Base-by-base conservation (phyloP, 1,140 invertebrate species). In the Chironomus tepperi region DNA sequence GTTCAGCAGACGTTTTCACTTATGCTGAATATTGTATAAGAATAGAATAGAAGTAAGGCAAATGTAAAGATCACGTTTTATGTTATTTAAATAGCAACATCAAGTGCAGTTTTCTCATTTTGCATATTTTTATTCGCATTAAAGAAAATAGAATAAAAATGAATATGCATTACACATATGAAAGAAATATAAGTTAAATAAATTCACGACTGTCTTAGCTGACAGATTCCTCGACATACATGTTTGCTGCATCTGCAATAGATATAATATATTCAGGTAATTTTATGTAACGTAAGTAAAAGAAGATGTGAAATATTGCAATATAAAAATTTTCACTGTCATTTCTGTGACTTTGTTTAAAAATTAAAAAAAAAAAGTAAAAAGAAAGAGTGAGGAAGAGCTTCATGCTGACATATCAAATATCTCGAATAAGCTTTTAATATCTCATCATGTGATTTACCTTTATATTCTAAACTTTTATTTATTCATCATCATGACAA, bases 121-220 rank as follows among this genome's bases (percentile, higher is more conserved):
- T 57, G 12, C 47, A 57, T 57, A 12, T n/a, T 12, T 57, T 15
- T n/a, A 57, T 57, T n/a, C 47, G n/a, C 47, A n/a, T 15, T 57
- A 57, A 2, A 34, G 24, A 34, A 34, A 5, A 34, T 34, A 34
- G 24, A 34, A n/a, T n/a, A n/a, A 34, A 34, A 34, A 34, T 34
- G 24, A 34, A 34, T 34, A 34, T 34, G n/a, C 47, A n/a, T 15
- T 57, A 57, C 1, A 47, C 43, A 57, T 57, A 57, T 57, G n/a
- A 15, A 57, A 57, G 47, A 12, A 57, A 57, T 57, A 57, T 57
- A 57, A 57, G 47, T 57, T 57, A 57, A 57, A 57, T 57, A 57
- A 57, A 57, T 57, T 57, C 47, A 57, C 47, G 47, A 57, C 47
- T 57, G 12, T 57, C 9, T n/a, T 15, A 57, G 47, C 47, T 57